Evolutionary conservation across 1,140 invertebrate genomes (phyloP), one percentile per base, ranked within the genome.

Genomic region (Hermetia illucens): DNA sequence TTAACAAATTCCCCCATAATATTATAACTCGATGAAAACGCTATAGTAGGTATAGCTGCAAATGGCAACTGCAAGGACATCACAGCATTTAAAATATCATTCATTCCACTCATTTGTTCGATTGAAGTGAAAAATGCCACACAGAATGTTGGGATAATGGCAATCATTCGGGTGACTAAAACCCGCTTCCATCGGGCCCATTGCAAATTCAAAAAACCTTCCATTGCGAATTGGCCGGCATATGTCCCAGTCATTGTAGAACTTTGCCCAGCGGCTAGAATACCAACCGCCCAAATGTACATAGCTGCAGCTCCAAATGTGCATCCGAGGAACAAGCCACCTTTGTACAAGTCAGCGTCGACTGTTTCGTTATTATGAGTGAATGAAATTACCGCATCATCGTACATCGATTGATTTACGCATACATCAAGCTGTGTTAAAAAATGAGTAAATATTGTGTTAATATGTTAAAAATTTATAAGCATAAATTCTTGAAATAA

Each of bases 171-270:
- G 1, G 89, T 94, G 89, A 70, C 4, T 24, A 93, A 61, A 5
- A 93, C 84, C 65, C 90, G 61, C 55, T 86, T 84, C 89, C 89
- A 94, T 32, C 83, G 65, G 4, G 80, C 72, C 87, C 87, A 92
- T 52, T 78, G 74, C 8, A 94, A 64, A 58, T 92, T 85, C 4
- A 94, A 61, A 53, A 94, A 94, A 5, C 90, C 90, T 74, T 82
- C 79, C 79, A 82, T 82, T 1, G 76, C 74, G 55, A 82, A 81
- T 48, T 82, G 79, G 3, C 79, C 79, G 4, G 77, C 74, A 51
- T 82, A 83, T 3, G 79, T 82, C 19, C 79, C 79, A 1, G 84
- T 87, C 82, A 88, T 93, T 1, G 88, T 92, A 12, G 84, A 89
- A 48, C 81, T 85, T 58, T 92, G 86, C 25, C 88, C 88, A 43